Evolutionary conservation across 2,888 invertebrate genomes (phyloP), one percentile per base, ranked within the genome.

Genomic region (Anorthoa munda): DNA sequence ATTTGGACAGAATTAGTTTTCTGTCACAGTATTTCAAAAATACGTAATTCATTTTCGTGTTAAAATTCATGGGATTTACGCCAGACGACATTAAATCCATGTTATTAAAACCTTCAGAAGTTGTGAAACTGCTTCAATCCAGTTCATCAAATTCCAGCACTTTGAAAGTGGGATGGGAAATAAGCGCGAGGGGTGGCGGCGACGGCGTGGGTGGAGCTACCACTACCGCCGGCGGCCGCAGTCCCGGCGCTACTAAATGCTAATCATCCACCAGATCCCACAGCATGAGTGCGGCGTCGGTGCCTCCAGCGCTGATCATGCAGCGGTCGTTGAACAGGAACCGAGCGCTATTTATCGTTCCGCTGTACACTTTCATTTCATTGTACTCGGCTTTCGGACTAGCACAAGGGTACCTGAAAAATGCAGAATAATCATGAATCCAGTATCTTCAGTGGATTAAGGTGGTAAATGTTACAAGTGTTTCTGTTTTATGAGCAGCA

Each of bases 321-420:
- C 98, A 98, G 70, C 98, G 97, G 93, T 99, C 99, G 90, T 99
- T 98, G 95, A 97, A 98, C 23, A 99, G 96, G 95, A 99, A 99
- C 59, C 98, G 97, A 0, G 98, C 97, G 76, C 97, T 97, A 53
- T 98, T 98, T 65, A 99, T 97, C 86, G 98, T 97, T 48, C 98
- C 98, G 53, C 98, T 98, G 96, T 99, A 99, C 0, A 98, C 98
- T 93, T 99, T 99, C 85, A 98, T 97, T 94, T 98, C 98, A 88
- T 98, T 98, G 95, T 98, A 99, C 90, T 99, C 99, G 0, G 98
- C 98, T 91, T 98, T 98, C 4, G 98, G 97, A 89, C 97, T 98
- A 77, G 98, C 97, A 90, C 98, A 98, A 0, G 99, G 99, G 93
- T 98, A 98, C 92, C 98, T 98, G 90, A 90, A 87, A 59, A 56